Evolutionary conservation across 1,140 invertebrate species (phyloP), one percentile per base, ranked within the genome.

Genomic region (Polyergus mexicanus): DNA sequence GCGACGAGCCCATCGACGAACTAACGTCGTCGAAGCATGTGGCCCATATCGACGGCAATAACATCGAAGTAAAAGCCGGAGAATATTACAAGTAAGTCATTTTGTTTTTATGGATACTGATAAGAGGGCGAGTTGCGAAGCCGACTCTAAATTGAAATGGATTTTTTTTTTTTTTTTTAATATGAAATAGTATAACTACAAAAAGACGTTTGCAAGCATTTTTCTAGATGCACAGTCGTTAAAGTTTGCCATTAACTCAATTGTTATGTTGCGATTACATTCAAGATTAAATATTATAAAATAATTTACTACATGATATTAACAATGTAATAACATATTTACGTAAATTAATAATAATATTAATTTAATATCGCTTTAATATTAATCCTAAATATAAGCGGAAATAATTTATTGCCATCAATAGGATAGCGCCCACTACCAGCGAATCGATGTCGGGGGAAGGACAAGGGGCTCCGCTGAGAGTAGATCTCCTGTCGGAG

Each of bases 381-480:
- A 60, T 3, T 44, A 44, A 16, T 16, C 19, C n/a, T 28, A 63
- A 28, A 3, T 72, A 25, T 0, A 28, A 56, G 0, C 10, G 10
- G 10, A 38, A 63, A 60, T 72, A 60, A 47, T 68, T 13, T 10
- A 10, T 69, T 10, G 6, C 41, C 51, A 25, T 38, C 62, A 91
- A 89, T 38, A 94, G 91, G 13, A 92, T 94, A 41, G 84, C 81
- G 13, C 89, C 93, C 41, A 95, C 94, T 0, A 88, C 71, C 4
- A 94, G 89, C 22, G 88, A 91, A 35, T 86, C 90, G 11, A 54
- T 90, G 89, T 96, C 96, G 97, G 97, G 97, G 97, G 97, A 97
- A 97, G 97, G 89, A 88, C 94, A 93, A 92, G 96, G 97, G 97
- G 97, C 96, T 96, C 97, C 96, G 95, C 96, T 96, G 95, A 95